phyloP scores from a whole-genome alignment of 2,113 vertebrate species.

The Odocoileus virginianus region DNA sequence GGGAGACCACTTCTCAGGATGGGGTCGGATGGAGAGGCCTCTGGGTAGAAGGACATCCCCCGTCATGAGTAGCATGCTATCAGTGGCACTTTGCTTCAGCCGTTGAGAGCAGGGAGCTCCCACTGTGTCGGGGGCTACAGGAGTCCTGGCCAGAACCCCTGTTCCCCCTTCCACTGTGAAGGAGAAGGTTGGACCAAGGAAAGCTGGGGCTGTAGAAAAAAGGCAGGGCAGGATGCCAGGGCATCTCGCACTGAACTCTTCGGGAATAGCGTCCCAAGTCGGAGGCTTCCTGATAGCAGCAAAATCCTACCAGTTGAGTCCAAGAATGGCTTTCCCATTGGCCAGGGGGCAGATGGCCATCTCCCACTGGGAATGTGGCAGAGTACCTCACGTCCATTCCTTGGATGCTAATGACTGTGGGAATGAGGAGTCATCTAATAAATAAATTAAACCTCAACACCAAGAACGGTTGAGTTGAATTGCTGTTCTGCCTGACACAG shows the following conservation, averaged over 20 bases:
- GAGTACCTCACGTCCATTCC: conserved; percentile 45
- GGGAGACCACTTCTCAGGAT: conserved; percentile 74
- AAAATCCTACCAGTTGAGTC: conserved; percentile 16
- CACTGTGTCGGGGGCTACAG: not conserved
- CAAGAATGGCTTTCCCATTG: not conserved
- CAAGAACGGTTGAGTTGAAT: conserved; percentile 33
- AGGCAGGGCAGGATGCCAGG: conserved; percentile 6
- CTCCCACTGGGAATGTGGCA: not conserved
- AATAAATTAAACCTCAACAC: not conserved
- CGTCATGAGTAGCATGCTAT: not conserved
- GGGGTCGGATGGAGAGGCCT: conserved; percentile 58
- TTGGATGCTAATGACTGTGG: conserved; percentile 20
- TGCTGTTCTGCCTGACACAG: conserved; percentile 22
- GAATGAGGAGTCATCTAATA: not conserved
- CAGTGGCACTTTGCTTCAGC: not conserved
- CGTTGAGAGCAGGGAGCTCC: not conserved
- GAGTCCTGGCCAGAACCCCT: not conserved
- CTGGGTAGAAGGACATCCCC: conserved; percentile 32
- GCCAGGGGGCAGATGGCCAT: not conserved
- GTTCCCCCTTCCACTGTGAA: not conserved
- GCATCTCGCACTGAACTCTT: not conserved
- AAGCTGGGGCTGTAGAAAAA: not conserved
- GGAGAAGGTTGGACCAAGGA: not conserved
- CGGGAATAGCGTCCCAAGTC: conserved; percentile 41
- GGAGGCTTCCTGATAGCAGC: conserved; percentile 5